A percentile compares a stretch with the other conserved stretches of the same genome.
Evolutionary conservation across 2,888 invertebrate genomes (phyloP).

Genomic region (Linnaemya tessellans): DNA sequence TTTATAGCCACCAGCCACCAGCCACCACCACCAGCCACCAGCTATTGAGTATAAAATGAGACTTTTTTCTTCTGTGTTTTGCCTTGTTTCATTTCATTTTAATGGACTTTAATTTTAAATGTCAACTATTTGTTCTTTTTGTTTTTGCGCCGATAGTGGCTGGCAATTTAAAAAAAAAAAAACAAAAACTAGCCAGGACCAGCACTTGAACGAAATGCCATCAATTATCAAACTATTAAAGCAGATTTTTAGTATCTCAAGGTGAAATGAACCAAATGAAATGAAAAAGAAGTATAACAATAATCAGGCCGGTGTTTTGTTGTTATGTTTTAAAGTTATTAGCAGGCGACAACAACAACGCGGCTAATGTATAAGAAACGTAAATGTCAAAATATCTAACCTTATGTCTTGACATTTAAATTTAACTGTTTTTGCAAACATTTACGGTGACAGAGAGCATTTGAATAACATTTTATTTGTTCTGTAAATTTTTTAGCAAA

Average conservation of each 20-base stretch:
- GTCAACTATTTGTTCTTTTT: conserved; percentile 25
- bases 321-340: conserved; percentile 2
- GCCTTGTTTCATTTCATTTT: conserved; percentile 26
- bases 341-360: background rate
- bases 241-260: conserved; percentile 45
- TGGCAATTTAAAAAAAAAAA: background rate
- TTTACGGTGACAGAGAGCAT: conserved; percentile 22
- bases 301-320: background rate
- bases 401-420: conserved; percentile 62
- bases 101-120: conserved; percentile 47
- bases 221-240: conserved; percentile 7
- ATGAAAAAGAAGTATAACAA: background rate
- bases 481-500: background rate
- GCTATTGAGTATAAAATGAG: background rate
- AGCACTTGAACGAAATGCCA: conserved; percentile 1
- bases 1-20: conserved; percentile 13
- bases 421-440: background rate
- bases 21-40: too few relatives aligned
- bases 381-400: conserved; percentile 58
- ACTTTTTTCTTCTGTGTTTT: background rate
- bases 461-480: conserved; percentile 1
- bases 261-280: conserved; percentile 28
- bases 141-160: background rate
- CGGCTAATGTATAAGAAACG: background rate
- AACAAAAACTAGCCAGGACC: conserved; percentile 46